Percentiles rank a stretch among this genome's conserved stretches.
Conservation (phyloP, 2,797 vertebrate species). For the Megaceryle alcyon region DNA sequence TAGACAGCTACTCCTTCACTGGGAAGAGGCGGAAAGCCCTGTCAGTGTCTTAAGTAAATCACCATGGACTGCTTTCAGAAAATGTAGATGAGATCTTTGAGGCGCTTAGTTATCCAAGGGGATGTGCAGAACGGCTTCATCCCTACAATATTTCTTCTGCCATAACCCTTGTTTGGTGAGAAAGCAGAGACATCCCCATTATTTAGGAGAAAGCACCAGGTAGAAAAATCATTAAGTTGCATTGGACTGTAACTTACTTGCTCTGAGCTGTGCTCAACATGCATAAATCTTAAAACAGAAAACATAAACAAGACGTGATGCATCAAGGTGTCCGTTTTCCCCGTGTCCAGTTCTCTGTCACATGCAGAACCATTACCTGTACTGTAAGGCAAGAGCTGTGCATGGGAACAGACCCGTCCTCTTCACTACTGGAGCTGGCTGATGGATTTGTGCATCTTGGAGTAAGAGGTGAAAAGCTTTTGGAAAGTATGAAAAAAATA, state of each 20-base stretch:
- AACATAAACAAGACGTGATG: not conserved
- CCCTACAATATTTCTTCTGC: not conserved
- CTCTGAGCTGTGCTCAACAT: not conserved
- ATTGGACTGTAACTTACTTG: not conserved
- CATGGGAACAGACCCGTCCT: not conserved
- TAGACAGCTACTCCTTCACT: conserved; percentile 10
- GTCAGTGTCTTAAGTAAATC: not conserved
- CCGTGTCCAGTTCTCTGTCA: not conserved
- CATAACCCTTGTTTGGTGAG: accelerated
- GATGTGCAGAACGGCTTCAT: not conserved
- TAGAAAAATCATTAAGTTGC: not conserved
- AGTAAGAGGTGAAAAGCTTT: not conserved
- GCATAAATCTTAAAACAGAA: not conserved
- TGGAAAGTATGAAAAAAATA: not conserved
- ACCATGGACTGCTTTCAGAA: not conserved
- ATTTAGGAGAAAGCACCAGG: not conserved
- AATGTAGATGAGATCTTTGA: not conserved
- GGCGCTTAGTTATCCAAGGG: not conserved
- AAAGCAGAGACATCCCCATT: not conserved
- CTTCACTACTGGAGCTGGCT: accelerated
- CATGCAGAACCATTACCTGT: not conserved
- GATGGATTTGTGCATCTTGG: not conserved
- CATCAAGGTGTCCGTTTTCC: not conserved
- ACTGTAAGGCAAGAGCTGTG: not conserved
- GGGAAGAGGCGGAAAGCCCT: not conserved